Evolutionary conservation across 2,113 vertebrate species (phyloP).

Genomic region (Condylura cristata): DNA sequence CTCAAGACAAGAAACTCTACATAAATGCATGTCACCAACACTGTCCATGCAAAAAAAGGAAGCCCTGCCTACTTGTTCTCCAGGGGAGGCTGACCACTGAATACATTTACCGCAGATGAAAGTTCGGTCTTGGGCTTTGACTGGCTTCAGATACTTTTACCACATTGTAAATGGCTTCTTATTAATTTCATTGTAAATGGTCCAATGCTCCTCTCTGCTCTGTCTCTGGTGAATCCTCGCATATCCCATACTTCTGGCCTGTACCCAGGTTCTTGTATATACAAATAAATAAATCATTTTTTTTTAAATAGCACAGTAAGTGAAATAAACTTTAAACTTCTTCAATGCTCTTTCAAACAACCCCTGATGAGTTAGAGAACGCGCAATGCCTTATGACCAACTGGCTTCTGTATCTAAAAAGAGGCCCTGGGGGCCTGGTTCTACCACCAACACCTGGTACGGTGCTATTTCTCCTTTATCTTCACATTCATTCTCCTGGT

Average conservation of each 20-base stretch:
- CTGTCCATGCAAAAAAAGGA: conserved; percentile 37
- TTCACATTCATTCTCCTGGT: not conserved
- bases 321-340: too few relatives aligned
- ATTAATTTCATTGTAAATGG: too few relatives aligned
- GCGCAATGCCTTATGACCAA: not conserved
- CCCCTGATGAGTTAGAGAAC: not conserved
- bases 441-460: not conserved
- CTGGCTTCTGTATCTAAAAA: not conserved
- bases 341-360: conserved; percentile 7
- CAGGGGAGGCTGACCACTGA: not conserved
- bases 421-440: not conserved
- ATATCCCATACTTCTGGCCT: too few relatives aligned
- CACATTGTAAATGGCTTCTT: conserved; percentile 17
- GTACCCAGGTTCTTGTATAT: too few relatives aligned
- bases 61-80: not conserved
- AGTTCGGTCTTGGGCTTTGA: conserved; percentile 37
- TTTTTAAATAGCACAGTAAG: too few relatives aligned
- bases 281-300: too few relatives aligned
- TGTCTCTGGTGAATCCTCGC: too few relatives aligned
- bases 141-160: conserved; percentile 25
- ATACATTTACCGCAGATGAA: conserved; percentile 10
- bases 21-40: not conserved
- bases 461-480: not conserved
- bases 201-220: too few relatives aligned
- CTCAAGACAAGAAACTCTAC: not conserved